phyloP scores from a whole-genome alignment of 2,888 invertebrate species.

The Coleophora deauratella region DNA sequence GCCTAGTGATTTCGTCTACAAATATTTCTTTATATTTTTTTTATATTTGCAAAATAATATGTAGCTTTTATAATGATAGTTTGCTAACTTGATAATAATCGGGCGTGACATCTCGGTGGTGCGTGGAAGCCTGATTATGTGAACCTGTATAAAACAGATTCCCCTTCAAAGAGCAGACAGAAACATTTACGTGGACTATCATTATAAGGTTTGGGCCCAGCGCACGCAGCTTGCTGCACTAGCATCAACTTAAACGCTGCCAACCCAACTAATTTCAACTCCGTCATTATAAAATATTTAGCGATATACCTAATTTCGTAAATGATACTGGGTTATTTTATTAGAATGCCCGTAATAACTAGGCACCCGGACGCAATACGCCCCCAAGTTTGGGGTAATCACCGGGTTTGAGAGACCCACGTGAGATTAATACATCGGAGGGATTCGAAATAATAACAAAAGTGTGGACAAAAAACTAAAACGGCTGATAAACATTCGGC shows the following conservation, averaged over 20 bases:
- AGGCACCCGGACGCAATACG: constrained; percentile 67
- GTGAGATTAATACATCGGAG: constrained; percentile 69
- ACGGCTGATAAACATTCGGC: constrained; percentile 59
- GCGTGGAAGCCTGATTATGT: constrained; percentile 27
- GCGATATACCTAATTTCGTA: constrained; percentile 68
- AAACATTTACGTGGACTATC: constrained; percentile 39
- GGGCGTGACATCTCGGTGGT: constrained; percentile 28
- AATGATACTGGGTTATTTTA: constrained; percentile 66
- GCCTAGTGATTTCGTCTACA: too few species aligned
- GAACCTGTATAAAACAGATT: constrained; percentile 24
- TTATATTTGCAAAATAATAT: constrained; percentile 22
- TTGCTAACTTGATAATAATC: constrained; percentile 48
- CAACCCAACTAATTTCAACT: constrained; percentile 48
- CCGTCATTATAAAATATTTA: constrained; percentile 72
- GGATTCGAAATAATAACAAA: constrained; percentile 64
- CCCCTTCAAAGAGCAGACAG: constrained; percentile 23
- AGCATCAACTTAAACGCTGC: constrained; percentile 46
- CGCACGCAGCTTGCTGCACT: constrained; percentile 36
- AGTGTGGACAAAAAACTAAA: constrained; percentile 64
- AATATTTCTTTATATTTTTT: too few species aligned
- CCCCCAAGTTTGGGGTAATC: constrained; percentile 69
- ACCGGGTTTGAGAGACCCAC: constrained; percentile 61
- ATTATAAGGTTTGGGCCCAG: constrained; percentile 34
- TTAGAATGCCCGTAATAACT: constrained; percentile 68
- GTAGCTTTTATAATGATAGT: constrained; percentile 5